Conservation (phyloP, 2,888 invertebrate species). For the Agrypnus murinus region DNA sequence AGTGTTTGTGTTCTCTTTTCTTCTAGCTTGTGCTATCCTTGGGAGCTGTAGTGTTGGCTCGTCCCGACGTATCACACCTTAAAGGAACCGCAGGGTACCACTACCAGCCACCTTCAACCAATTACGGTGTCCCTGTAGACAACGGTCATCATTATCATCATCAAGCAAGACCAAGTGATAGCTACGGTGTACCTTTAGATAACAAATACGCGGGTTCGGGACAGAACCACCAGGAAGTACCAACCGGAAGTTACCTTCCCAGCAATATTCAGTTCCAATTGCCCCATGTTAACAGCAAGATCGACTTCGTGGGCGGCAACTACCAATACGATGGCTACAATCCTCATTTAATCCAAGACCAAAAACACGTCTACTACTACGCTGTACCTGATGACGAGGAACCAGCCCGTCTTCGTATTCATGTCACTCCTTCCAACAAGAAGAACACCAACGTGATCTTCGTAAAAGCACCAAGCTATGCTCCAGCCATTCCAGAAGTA, state of each 20-base stretch:
- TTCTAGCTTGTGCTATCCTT: conserved; percentile 53
- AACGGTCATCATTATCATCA: background rate
- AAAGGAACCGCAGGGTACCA: background rate
- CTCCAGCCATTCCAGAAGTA: conserved; percentile 53
- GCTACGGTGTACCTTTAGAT: conserved; percentile 9
- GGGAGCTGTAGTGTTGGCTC: conserved; percentile 74
- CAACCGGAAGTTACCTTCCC: conserved; percentile 17
- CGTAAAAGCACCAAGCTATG: conserved; percentile 67
- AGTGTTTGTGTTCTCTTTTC: conserved; percentile 29
- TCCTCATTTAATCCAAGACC: conserved; percentile 53
- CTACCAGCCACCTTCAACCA: conserved; percentile 59
- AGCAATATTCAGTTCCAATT: background rate
- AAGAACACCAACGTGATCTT: conserved; percentile 71
- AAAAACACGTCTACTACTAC: conserved; percentile 66
- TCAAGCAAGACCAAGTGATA: background rate
- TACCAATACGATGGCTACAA: background rate
- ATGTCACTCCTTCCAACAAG: conserved; percentile 63
- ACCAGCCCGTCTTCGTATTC: conserved; percentile 50
- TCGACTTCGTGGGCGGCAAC: background rate
- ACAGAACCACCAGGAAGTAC: background rate
- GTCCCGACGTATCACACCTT: conserved; percentile 75
- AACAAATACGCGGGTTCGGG: background rate
- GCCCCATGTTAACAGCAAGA: background rate
- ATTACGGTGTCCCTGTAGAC: conserved; percentile 5
- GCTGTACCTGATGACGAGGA: conserved; percentile 65